Base-by-base conservation (phyloP, 2,113 vertebrate species). In the Chroicocephalus ridibundus region DNA sequence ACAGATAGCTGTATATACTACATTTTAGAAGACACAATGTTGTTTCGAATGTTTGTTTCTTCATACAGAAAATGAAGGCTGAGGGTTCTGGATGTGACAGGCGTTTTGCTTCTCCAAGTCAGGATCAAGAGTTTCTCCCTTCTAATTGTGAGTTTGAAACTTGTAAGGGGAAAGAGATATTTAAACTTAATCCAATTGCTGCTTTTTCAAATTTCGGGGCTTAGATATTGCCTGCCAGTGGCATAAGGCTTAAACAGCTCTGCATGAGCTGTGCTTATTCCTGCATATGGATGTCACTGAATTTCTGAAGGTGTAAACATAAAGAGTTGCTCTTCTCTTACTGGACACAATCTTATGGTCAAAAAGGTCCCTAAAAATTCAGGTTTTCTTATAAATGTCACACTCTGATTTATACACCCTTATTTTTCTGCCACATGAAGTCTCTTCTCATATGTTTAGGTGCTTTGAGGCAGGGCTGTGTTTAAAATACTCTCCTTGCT, bases 71-170 rank as follows among this genome's bases (percentile, higher is more conserved):
- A 31, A 69, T 44, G 32, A 95, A 93, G 47, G 32, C 88, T 69
- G 80, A 88, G 38, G 40, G 17, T 90, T 83, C 92, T 79, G 81
- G n/a, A 82, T 76, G 29, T 95, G 42, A 68, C 31, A 44, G 29
- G 46, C 38, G 16, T 71, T 82, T 88, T 21, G 29, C 2, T 93
- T 95, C 93, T 93, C 77, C 90, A 74, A 75, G 82, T 83, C 74
- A 76, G 34, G 88, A 96, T 83, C 80, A 75, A 61, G 94, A 91
- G 54, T 58, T 91, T 70, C 65, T 69, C 25, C 26, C 68, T 80
- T 84, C 68, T 74, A 69, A 86, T 47, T 36, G 98, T 98, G 93
- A 98, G 98, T 88, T 68, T 42, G 58, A 82, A 75, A 60, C 16
- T 34, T 88, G 10, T 71, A 93, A 62, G 40, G 8, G 6, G 29